phyloP scores from a whole-genome alignment of 1,140 invertebrate species.

The Drosophila murphyi region DNA sequence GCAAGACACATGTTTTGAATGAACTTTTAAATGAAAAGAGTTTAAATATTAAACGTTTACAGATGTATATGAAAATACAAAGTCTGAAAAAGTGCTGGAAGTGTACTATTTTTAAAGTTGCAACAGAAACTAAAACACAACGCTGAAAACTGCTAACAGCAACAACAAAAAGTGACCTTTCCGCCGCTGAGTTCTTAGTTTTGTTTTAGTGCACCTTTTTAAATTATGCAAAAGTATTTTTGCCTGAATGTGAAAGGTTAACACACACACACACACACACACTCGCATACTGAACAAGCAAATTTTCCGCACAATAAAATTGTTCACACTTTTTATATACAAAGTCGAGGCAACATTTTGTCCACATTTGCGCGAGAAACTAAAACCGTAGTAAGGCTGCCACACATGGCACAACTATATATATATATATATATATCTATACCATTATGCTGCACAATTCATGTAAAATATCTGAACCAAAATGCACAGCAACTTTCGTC shows the following conservation, averaged over 20 bases:
- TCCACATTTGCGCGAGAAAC: slow-evolving; percentile 21
- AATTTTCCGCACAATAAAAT: slow-evolving; percentile 79
- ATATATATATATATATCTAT: slow-evolving; percentile 2
- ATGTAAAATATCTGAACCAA: neutral
- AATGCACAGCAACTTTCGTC: neutral
- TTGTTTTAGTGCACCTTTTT: slow-evolving; percentile 21
- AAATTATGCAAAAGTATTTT: slow-evolving; percentile 74
- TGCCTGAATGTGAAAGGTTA: slow-evolving; percentile 37
- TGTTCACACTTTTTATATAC: slow-evolving; percentile 68
- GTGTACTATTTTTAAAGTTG: too few species aligned
- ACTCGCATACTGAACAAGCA: slow-evolving; percentile 40
- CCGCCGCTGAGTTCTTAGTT: slow-evolving; percentile 43
- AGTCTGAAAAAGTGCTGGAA: slow-evolving; percentile 3
- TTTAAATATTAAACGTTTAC: neutral
- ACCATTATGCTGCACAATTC: too few species aligned
- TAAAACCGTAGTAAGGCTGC: slow-evolving; percentile 5
- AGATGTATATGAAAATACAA: slow-evolving; percentile 32
- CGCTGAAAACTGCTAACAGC: slow-evolving; percentile 15
- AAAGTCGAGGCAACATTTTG: slow-evolving; percentile 1
- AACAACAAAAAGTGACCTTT: slow-evolving; percentile 50
- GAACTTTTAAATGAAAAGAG: neutral
- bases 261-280: slow-evolving; percentile 15
- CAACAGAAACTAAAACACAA: slow-evolving; percentile 44
- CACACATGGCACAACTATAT: neutral
- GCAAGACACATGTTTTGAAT: neutral